Conservation (phyloP, 2,797 vertebrate species). For the Gadopsis marmoratus region DNA sequence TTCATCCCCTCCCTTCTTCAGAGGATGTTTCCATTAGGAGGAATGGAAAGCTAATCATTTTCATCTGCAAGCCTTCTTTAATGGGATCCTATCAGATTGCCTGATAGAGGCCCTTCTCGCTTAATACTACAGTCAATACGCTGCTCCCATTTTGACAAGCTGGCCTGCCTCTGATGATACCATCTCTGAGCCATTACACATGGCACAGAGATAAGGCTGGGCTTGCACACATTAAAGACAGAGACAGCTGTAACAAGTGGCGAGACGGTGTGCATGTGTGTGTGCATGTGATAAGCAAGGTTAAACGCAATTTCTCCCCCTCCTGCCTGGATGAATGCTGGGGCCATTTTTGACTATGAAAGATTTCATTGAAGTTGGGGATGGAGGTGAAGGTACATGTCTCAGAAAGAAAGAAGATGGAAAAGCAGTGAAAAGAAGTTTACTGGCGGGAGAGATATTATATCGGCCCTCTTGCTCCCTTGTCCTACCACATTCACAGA, state of each 20-base stretch:
- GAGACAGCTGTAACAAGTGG: constrained; percentile 39
- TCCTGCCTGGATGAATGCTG: constrained; percentile 39
- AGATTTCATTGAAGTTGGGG: constrained; percentile 16
- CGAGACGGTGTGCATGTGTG: constrained; percentile 23
- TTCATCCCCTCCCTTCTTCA: constrained; percentile 71
- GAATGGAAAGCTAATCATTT: constrained; percentile 82
- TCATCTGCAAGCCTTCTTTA: constrained; percentile 81
- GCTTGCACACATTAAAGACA: constrained; percentile 60
- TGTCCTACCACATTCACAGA: neutral
- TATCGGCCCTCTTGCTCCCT: neutral
- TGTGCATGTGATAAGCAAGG: constrained; percentile 53
- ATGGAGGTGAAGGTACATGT: constrained; percentile 20
- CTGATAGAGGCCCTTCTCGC: constrained; percentile 68
- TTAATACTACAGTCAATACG: constrained; percentile 80
- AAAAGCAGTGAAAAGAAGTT: constrained; percentile 42
- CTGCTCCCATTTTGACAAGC: constrained; percentile 78
- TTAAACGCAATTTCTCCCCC: constrained; percentile 41
- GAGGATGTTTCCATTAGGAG: constrained; percentile 79
- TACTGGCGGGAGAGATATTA: constrained; percentile 34
- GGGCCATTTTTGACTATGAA: constrained; percentile 21
- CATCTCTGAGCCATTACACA: constrained; percentile 73
- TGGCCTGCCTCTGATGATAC: constrained; percentile 76
- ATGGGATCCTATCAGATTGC: constrained; percentile 77
- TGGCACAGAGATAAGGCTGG: constrained; percentile 59
- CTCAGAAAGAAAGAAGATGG: constrained; percentile 38